A percentile compares a stretch with the other conserved stretches of the same genome.
phyloP scores from a whole-genome alignment of 2,113 vertebrate genomes.

The Buteo buteo region DNA sequence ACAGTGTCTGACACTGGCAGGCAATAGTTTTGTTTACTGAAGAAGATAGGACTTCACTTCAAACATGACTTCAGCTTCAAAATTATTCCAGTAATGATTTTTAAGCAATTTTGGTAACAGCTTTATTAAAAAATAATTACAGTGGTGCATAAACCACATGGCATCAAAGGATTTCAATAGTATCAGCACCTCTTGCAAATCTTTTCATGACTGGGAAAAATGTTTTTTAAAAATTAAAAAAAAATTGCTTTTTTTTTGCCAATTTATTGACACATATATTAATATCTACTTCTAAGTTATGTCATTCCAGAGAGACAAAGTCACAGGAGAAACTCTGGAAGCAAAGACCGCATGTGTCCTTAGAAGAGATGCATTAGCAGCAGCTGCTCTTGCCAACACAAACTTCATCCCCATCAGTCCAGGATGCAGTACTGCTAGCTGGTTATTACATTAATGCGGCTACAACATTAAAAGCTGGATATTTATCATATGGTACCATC shows the following conservation, averaged over 20 bases:
- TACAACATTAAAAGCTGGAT: no score
- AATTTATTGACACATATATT: background rate
- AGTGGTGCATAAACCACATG: background rate
- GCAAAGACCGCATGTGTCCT: background rate
- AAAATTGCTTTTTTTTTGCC: background rate
- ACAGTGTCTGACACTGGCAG: background rate
- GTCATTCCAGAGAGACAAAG: background rate
- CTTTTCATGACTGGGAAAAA: background rate
- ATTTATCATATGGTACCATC: rapidly evolving
- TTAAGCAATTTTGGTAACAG: background rate
- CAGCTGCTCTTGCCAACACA: background rate
- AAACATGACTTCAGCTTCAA: background rate
- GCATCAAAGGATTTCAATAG: background rate
- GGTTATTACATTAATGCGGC: background rate
- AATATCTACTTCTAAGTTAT: background rate
- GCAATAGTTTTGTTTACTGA: background rate
- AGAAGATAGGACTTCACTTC: background rate
- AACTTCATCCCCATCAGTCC: no score
- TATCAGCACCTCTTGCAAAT: background rate
- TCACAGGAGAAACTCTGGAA: background rate
- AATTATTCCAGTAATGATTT: background rate
- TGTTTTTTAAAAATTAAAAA: background rate
- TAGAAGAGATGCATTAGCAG: background rate
- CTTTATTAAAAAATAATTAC: background rate
- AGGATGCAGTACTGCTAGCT: rapidly evolving